phyloP scores from a whole-genome alignment of 2,888 invertebrate genomes.

The Drosophila barbarae region DNA sequence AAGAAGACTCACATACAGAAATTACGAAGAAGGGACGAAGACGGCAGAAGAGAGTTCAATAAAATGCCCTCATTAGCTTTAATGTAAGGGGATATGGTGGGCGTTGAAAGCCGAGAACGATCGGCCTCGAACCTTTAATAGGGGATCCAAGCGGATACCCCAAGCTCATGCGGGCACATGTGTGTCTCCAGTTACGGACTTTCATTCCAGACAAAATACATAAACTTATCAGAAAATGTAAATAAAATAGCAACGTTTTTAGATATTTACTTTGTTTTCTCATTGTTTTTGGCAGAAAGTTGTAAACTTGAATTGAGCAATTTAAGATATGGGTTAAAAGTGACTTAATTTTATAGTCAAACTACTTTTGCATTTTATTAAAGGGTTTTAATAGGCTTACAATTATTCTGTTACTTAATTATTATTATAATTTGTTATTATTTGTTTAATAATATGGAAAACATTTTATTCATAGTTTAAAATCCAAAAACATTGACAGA shows the following conservation, averaged over 20 bases:
- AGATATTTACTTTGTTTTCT: constrained; percentile 11
- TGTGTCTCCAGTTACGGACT: constrained; percentile 35
- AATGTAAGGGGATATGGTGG: constrained; percentile 61
- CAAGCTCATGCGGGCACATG: constrained; percentile 36
- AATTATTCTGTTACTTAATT: not conserved
- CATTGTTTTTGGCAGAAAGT: constrained; percentile 1
- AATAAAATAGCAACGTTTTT: constrained; percentile 4
- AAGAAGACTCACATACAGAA: constrained; percentile 3
- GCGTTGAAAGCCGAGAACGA: constrained; percentile 48
- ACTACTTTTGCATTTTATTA: not conserved
- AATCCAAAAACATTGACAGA: not conserved
- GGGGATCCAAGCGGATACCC: constrained; percentile 22
- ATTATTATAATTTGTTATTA: too few relatives aligned
- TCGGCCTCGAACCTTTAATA: constrained; percentile 17
- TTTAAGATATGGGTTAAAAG: not conserved
- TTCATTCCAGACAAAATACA: constrained; percentile 13
- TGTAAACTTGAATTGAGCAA: constrained; percentile 13
- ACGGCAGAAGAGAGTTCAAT: constrained; percentile 30
- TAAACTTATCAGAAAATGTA: constrained; percentile 10
- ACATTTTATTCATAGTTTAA: too few relatives aligned
- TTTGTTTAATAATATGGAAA: too few relatives aligned
- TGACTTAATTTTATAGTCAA: not conserved
- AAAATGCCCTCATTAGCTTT: constrained; percentile 54
- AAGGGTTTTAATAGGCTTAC: too few relatives aligned
- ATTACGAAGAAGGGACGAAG: constrained; percentile 9